Base-by-base conservation (phyloP, 2,888 invertebrate species). In the Exocentrus adspersus region DNA sequence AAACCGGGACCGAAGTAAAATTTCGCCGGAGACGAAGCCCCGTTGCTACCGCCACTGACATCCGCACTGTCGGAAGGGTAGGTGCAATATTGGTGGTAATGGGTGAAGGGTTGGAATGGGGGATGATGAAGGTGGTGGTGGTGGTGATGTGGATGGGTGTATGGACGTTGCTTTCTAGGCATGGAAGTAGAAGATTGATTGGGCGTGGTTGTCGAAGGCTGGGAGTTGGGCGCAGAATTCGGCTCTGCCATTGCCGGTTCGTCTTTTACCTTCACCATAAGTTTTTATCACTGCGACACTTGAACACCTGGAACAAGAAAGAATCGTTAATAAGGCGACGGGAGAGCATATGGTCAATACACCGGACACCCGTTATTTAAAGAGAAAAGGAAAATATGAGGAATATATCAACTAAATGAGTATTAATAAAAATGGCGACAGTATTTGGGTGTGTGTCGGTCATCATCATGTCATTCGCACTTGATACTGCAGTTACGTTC, bases 1-100 rank as follows among this genome's bases (percentile, higher is more conserved):
- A 87, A 87, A 68, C 87, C 87, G 56, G 86, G 85, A 54, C 87
- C 87, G 76, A 88, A 86, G 78, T 87, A 86, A 77, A 88, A 86
- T 64, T 86, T 86, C 37, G 87, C 84, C 65, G 86, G 85, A 63
- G 83, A 82, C 61, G 84, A 76, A 66, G 83, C 82, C 79, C 82
- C 83, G 68, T 79, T 79, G 62, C 77, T 76, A 65, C 73, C 75
- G 9, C 58, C 62, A 16, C 57, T 59, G 24, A 50, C 79, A 84
- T 69, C 70, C 77, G 77, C 80, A 85, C 86, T 82, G 79, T 82
- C 82, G 83, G 84, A 82, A 84, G 87, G 84, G 81, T 83, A 85
- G 79, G 83, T 81, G 81, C 82, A 82, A 68, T 80, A 82, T 68
- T 82, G 81, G 12, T 32, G 51, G 70, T 81, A 77, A 75, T 75